Base-by-base conservation (phyloP, 2,888 invertebrate species). In the Dasysyrphus albostriatus region DNA sequence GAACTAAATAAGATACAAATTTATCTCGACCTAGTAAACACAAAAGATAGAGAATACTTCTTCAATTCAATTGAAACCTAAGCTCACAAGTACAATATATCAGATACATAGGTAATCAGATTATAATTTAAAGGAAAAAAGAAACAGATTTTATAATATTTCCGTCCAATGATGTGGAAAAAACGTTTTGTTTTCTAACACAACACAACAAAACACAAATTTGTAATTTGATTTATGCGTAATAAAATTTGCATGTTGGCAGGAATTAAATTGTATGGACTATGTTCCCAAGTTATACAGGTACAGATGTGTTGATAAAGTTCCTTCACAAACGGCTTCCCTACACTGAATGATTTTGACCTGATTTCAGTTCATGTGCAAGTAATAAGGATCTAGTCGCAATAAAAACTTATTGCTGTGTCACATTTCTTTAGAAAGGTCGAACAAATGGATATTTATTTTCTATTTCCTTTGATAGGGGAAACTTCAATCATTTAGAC, bases 61-160 rank as follows among this genome's bases (percentile, higher is more conserved):
- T 54, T 8, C n/a, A 32, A 29, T 54, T n/a, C 29, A 54, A 54
- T n/a, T 54, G 54, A 54, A 54, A 54, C 6, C 0, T 14, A 54
- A 54, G 29, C 54, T 54, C 5, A 54, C 29, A 29, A 54, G 54
- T 2, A 51, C 24, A 29, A 3, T 1, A 9, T 2, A 24, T 9
- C 9, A 6, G 0, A 12, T 12, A 29, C 5, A 8, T 29, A 54
- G 12, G 10, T 54, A 54, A 54, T 29, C 51, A 54, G 24, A 54
- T 54, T 54, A 54, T 54, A 32, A 54, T 54, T 54, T 8, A 54
- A 32, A 32, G 32, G 14, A 54, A 29, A 54, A n/a, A n/a, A 4
- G 8, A n/a, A n/a, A 54, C 14, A 54, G 54, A 54, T 14, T 54
- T 54, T n/a, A 54, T 54, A n/a, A 32, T 32, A 32, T n/a, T 54